Evolutionary conservation across 2,113 vertebrate species (phyloP).

Genomic region (Gymnocephalus cernua): DNA sequence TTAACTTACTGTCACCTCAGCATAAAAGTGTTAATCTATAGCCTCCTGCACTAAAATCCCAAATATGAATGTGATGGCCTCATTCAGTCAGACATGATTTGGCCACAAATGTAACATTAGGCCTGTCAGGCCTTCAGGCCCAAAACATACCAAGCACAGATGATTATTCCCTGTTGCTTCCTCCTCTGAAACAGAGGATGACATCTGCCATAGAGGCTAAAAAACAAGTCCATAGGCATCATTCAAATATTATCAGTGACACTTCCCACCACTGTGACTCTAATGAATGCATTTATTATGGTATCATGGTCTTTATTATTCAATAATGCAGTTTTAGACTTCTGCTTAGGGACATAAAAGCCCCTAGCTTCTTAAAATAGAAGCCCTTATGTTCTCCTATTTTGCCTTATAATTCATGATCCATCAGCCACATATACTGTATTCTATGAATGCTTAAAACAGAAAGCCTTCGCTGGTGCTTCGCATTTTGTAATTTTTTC

Average conservation of each 20-base stretch:
- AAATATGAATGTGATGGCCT: slow-evolving; percentile 70
- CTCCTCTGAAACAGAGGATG: slow-evolving; percentile 55
- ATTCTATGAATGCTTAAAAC: slow-evolving; percentile 43
- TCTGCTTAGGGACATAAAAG: slow-evolving; percentile 56
- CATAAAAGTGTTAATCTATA: slow-evolving; percentile 41
- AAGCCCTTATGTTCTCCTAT: too few species aligned
- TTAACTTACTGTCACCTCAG: slow-evolving; percentile 29
- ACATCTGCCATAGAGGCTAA: slow-evolving; percentile 74
- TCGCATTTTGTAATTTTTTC: slow-evolving; percentile 33
- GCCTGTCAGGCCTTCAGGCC: slow-evolving; percentile 69
- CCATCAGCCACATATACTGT: slow-evolving; percentile 28
- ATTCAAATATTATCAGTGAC: slow-evolving; percentile 19
- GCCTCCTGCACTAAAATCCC: slow-evolving; percentile 39
- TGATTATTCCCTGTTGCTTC: slow-evolving; percentile 61
- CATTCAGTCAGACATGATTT: slow-evolving; percentile 79
- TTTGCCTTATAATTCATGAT: slow-evolving; percentile 67
- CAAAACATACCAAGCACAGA: slow-evolving; percentile 67
- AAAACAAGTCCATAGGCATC: slow-evolving; percentile 52
- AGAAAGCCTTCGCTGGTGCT: slow-evolving; percentile 37
- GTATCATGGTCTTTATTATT: slow-evolving; percentile 51
- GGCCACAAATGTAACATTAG: slow-evolving; percentile 61
- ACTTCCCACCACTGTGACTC: slow-evolving; percentile 29
- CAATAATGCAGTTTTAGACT: slow-evolving; percentile 64
- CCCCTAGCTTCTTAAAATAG: too few species aligned
- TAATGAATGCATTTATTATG: slow-evolving; percentile 60